These are phyloP conservation scores for Myotis brandtii DNA, from an alignment of 2,113 vertebrate species.

Conservation along the genomic window DNA sequence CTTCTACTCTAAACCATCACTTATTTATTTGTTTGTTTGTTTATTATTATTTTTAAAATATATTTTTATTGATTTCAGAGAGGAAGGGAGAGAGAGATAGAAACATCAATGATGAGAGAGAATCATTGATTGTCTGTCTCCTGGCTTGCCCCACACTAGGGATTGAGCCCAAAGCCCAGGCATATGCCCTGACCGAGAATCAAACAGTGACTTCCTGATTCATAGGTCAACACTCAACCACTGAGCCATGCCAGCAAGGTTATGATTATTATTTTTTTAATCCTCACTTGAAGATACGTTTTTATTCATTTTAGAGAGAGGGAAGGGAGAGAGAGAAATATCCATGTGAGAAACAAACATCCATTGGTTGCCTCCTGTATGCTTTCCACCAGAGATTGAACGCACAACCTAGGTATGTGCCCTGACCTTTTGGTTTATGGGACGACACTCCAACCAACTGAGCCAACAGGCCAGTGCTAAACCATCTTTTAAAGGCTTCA, in stretches of 20 bases:
- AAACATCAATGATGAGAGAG: neutral
- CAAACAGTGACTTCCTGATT: no score
- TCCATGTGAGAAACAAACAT: neutral
- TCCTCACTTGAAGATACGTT: neutral
- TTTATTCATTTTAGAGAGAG: neutral
- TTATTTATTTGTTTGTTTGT: neutral
- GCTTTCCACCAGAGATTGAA: neutral
- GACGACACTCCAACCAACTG: no score
- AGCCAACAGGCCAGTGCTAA: neutral
- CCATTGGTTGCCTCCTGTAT: neutral
- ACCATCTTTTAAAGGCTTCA: neutral
- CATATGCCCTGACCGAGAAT: no score
- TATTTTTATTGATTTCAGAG: neutral
- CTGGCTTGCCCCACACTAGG: no score
- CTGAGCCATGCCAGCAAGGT: no score
- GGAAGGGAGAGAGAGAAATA: neutral
- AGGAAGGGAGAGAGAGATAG: no score
- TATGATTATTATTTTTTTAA: no score
- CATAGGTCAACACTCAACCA: no score
- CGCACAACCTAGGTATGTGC: neutral
- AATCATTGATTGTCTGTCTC: no score
- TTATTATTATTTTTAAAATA: neutral
- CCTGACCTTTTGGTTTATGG: neutral
- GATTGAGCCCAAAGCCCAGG: no score
- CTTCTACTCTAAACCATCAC: neutral